Base-by-base conservation (phyloP, 2,888 invertebrate species). In the Blera fallax region DNA sequence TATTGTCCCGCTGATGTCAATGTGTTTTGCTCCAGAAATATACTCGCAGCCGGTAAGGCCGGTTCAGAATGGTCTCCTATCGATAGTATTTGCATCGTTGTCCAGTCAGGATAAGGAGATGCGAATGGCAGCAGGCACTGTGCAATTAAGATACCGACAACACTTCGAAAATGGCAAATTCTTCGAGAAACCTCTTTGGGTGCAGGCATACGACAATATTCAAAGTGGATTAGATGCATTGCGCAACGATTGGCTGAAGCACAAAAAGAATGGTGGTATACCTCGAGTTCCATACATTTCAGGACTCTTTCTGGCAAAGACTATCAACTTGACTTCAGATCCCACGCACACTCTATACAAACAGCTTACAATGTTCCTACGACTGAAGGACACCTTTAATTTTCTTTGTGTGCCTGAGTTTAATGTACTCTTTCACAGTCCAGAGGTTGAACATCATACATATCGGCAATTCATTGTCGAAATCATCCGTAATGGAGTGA, bases 401-500 rank as follows among this genome's bases (percentile, higher is more conserved):
- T 93, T 98, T 14, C 93, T 94, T 11, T 94, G 95, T 2, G 95
- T 98, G n/a, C 98, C 98, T 0, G 98, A 98, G 90, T 95, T 98
- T 89, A 95, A 97, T 81, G 95, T 96, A 65, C 94, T 98, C 40
- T 95, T 98, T 89, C 96, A 97, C 90, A 97, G 96, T 84, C 94
- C 95, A 8, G 96, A 96, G 73, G 93, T 96, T 0, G 94, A 95
- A 88, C 93, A 94, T 69, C 93, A 94, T 18, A 93, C 94, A 0
- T 95, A 97, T 88, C 93, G 96, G 52, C 92, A 93, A 27, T 98
- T 98, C 95, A 95, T 98, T 37, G 92, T 98, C 8, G 94, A 95
- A 88, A 92, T 97, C 7, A 93, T 98, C 34, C 93, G 93, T 14
- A 95, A 97, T 88, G 97, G 98, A 1, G 93, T 97, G 43, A 95